Conservation (phyloP, 2,113 vertebrate genomes). For the Sturnus vulgaris region DNA sequence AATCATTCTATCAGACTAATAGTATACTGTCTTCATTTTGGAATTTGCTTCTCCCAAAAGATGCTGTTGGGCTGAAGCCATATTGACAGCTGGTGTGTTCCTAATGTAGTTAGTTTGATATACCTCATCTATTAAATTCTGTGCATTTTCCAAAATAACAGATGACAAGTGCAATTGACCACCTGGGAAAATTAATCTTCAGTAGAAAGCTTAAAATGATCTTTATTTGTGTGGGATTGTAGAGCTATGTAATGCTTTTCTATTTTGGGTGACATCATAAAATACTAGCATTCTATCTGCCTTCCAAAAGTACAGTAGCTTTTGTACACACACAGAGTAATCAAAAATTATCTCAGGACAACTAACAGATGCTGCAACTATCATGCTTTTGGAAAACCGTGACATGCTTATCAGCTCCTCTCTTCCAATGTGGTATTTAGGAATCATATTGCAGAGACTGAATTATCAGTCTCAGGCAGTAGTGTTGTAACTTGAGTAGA, state of each 20-base stretch:
- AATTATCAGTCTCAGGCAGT: slow-evolving; percentile 3
- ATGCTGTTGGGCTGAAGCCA: slow-evolving; percentile 75
- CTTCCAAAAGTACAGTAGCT: slow-evolving; percentile 9
- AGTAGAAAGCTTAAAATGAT: slow-evolving; percentile 59
- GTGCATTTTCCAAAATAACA: slow-evolving; percentile 77
- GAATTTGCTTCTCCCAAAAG: slow-evolving; percentile 75
- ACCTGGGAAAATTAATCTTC: slow-evolving; percentile 75
- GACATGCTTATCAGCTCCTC: background rate
- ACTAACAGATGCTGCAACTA: slow-evolving; percentile 26
- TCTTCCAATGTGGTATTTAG: background rate
- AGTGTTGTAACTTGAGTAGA: background rate
- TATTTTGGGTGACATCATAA: slow-evolving; percentile 52
- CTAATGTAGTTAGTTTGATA: slow-evolving; percentile 79
- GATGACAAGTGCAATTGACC: slow-evolving; percentile 77
- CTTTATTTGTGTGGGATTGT: background rate
- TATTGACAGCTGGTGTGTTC: slow-evolving; percentile 78
- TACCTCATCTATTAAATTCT: slow-evolving; percentile 81
- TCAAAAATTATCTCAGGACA: slow-evolving; percentile 10
- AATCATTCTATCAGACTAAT: slow-evolving; percentile 77
- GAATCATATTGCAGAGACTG: background rate
- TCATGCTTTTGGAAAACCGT: background rate
- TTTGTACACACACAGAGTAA: background rate
- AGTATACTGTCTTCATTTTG: slow-evolving; percentile 69
- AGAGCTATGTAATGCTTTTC: background rate
- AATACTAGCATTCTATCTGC: background rate